Percentiles rank a stretch among this genome's conserved stretches.
Conservation (phyloP, 2,797 vertebrate species). For the Danio jaintianensis region DNA sequence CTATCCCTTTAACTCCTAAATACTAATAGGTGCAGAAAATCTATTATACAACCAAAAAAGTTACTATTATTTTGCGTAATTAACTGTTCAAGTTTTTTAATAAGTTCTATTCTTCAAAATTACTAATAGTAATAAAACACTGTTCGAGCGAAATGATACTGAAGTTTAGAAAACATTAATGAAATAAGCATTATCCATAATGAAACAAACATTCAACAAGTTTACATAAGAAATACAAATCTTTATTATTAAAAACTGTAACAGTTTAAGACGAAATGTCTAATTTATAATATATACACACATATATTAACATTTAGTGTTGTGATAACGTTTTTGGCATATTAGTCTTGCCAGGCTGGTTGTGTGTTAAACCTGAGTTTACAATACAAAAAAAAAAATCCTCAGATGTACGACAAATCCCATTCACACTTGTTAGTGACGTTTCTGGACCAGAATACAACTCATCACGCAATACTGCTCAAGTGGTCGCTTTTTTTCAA, state of each 20-base stretch:
- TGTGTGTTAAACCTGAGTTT: constrained; percentile 2
- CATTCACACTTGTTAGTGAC: constrained; percentile 20
- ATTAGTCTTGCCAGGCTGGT: constrained; percentile 73
- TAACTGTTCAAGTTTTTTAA: too few species aligned
- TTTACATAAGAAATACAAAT: constrained; percentile 67
- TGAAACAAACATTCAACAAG: constrained; percentile 31
- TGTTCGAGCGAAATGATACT: neutral
- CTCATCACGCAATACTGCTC: neutral
- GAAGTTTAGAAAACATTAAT: neutral
- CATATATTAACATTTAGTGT: constrained; percentile 74
- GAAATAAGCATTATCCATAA: neutral
- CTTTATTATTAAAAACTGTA: constrained; percentile 84
- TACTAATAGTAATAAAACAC: too few species aligned
- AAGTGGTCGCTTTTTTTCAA: constrained; percentile 3
- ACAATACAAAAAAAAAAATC: neutral
- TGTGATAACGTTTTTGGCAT: constrained; percentile 71
- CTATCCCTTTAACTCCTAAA: too few species aligned
- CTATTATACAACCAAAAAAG: neutral
- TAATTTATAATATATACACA: constrained; percentile 69
- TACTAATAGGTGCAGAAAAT: neutral
- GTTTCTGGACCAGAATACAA: constrained; percentile 20
- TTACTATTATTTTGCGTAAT: neutral
- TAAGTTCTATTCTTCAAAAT: too few species aligned
- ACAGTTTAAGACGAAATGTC: constrained; percentile 72
- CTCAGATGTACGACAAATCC: neutral